phyloP scores from a whole-genome alignment of 2,113 vertebrate genomes.

The Tauraco erythrolophus region DNA sequence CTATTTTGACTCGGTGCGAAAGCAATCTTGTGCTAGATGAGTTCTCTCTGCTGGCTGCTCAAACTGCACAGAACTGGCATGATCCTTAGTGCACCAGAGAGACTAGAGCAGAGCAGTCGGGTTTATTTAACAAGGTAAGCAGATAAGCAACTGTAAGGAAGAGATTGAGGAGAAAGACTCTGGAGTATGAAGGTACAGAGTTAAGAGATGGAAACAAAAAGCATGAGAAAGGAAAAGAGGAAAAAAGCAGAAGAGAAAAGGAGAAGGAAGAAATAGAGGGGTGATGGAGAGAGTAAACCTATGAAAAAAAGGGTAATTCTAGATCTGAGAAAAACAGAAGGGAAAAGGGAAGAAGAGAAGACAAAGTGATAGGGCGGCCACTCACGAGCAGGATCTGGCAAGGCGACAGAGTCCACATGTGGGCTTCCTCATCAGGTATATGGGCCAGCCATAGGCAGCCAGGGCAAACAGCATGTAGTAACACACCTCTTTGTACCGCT shows the following conservation, averaged over 20 bases:
- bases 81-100: not conserved
- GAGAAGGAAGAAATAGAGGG: not conserved
- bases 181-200: not conserved
- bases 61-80: not conserved
- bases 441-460: slow-evolving; percentile 98
- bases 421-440: slow-evolving; percentile 98
- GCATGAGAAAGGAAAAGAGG: not conserved
- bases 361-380: not conserved
- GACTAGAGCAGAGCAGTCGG: not conserved
- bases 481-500: slow-evolving; percentile 96
- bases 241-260: not conserved
- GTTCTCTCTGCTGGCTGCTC: not conserved
- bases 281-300: not conserved
- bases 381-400: slow-evolving; percentile 96
- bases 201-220: not conserved
- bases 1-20: not conserved
- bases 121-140: not conserved
- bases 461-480: slow-evolving; percentile 99
- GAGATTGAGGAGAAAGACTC: not conserved
- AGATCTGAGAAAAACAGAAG: not conserved
- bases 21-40: not conserved
- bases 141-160: not conserved
- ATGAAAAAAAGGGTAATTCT: not conserved
- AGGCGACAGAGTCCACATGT: slow-evolving; percentile 94
- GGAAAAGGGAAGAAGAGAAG: not conserved